A percentile compares a stretch with the other conserved stretches of the same genome.
Evolutionary conservation across 1,140 invertebrate genomes (phyloP).

Genomic region (Chrysopa pallens): DNA sequence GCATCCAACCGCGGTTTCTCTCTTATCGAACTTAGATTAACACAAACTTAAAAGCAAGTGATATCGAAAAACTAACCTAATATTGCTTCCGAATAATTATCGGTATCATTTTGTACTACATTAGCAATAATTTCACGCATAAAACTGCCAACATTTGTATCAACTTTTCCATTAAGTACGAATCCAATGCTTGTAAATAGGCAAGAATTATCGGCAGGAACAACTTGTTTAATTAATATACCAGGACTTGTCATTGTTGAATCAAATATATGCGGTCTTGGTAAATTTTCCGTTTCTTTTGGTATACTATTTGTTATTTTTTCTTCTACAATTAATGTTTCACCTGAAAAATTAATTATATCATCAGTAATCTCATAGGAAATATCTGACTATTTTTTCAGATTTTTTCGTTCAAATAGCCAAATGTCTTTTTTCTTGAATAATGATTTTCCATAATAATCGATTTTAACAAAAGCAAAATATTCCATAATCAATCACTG

Average conservation of each 20-base stretch:
- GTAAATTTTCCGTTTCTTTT: constrained; percentile 14
- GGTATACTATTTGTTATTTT: constrained; percentile 21
- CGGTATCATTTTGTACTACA: constrained; percentile 54
- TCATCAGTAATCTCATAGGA: too few species aligned
- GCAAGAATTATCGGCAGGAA: constrained; percentile 90
- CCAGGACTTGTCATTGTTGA: constrained; percentile 31
- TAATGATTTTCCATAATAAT: too few species aligned
- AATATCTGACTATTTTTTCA: too few species aligned
- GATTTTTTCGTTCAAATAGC: too few species aligned
- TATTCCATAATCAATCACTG: too few species aligned
- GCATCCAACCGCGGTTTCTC: too few species aligned
- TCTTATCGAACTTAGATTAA: too few species aligned
- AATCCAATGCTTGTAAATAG: constrained; percentile 77
- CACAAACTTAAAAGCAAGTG: too few species aligned
- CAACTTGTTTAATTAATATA: constrained; percentile 74
- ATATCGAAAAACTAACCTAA: constrained; percentile 50
- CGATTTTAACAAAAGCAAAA: too few species aligned
- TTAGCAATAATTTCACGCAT: constrained; percentile 78
- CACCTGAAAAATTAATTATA: constrained; percentile 32
- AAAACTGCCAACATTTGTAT: constrained; percentile 44
- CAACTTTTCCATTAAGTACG: constrained; percentile 54
- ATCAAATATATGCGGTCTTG: constrained; percentile 17
- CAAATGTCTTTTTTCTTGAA: too few species aligned
- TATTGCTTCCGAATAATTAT: constrained; percentile 69
- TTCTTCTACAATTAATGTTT: constrained; percentile 73